Percentiles rank a stretch among this genome's conserved stretches.
Evolutionary conservation across 2,113 vertebrate species (phyloP).

Genomic region (Haemorhous mexicanus): DNA sequence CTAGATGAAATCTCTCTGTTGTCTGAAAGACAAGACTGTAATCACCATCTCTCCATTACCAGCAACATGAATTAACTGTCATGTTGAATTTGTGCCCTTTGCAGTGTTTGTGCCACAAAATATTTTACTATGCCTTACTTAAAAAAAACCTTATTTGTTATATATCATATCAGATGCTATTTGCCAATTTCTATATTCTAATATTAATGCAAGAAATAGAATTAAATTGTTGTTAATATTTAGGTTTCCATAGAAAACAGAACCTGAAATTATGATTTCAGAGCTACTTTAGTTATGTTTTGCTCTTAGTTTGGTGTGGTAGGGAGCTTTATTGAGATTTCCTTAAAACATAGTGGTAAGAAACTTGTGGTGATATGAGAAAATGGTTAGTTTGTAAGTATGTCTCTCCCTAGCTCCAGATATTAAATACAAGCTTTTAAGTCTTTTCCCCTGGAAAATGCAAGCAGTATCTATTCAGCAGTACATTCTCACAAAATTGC

Average conservation of each 20-base stretch:
- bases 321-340: background rate
- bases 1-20: background rate
- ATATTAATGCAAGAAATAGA: background rate
- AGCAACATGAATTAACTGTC: background rate
- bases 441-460: background rate
- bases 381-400: background rate
- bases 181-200: background rate
- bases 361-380: background rate
- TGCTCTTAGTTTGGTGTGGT: background rate
- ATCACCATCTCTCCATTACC: background rate
- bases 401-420: background rate
- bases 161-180: background rate
- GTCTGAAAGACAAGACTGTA: background rate
- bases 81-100: background rate
- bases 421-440: background rate
- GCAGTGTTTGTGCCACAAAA: background rate
- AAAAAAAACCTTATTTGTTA: background rate
- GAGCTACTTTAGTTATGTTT: background rate
- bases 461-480: background rate
- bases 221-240: background rate
- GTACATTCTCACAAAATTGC: background rate
- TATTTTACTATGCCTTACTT: background rate
- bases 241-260: background rate
- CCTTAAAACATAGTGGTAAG: background rate
- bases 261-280: background rate